Base-by-base conservation (phyloP, 2,888 invertebrate species). In the Clostera curtula region DNA sequence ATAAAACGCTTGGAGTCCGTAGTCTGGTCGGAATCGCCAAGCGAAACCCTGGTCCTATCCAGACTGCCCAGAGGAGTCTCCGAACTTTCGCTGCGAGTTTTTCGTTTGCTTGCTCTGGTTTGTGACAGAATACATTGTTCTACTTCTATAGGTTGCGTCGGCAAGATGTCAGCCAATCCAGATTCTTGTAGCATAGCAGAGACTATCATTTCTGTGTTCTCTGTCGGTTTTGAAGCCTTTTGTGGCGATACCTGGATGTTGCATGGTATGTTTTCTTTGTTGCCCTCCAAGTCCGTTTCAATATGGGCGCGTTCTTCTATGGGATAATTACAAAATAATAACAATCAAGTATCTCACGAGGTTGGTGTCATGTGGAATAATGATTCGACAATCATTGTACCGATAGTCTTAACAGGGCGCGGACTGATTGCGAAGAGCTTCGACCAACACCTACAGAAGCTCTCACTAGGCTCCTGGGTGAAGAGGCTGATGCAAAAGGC, bases 31-130 rank as follows among this genome's bases (percentile, higher is more conserved):
- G 77, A 73, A 15, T 75, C 76, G 0, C 80, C 80, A 1, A 82
- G 57, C 3, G 80, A 82, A 17, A 82, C 80, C 32, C 66, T 72
- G 0, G 82, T 82, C 9, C 82, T 56, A 29, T 82, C 82, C 9
- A 79, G 36, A 31, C 82, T 82, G 2, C 82, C 82, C 11, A 77
- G 31, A 1, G 54, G 76, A 0, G 79, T 71, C 28, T 80, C 80
- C 0, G 68, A 61, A 3, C 50, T 37, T 1, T 57, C 63, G 29
- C 69, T 69, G 0, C 29, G 46, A 9, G 33, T 37, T 9, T 29
- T 36, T 11, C 43, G 31, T 4, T 34, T 34, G 13, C 34, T 40
- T 2, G 35, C 27, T 23, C 15, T 10, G 1, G 6, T 10, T 5
- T 36, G 37, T 8, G 39, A 29, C 13, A 22, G 4, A 7, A 15